Evolutionary conservation across 2,797 vertebrate species (phyloP).

Genomic region (Lacerta agilis): DNA sequence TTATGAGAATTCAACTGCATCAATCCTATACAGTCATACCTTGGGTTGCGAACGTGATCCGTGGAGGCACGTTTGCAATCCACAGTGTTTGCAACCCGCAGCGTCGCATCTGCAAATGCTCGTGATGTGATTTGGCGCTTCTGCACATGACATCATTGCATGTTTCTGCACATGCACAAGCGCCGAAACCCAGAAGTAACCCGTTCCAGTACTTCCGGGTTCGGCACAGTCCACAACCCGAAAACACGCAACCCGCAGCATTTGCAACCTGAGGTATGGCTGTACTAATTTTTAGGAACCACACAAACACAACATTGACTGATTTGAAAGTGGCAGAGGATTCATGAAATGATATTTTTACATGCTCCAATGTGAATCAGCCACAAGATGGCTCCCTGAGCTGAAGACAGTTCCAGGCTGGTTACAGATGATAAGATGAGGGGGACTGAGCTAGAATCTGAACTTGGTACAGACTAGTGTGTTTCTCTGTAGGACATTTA

Average conservation of each 20-base stretch:
- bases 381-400: conserved; percentile 26
- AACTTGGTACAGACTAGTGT: background rate
- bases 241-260: too few species aligned
- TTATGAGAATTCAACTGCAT: background rate
- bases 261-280: too few species aligned
- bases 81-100: too few species aligned
- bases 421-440: background rate
- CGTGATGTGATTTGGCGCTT: too few species aligned
- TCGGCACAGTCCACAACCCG: too few species aligned
- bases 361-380: background rate
- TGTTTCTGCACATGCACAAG: too few species aligned
- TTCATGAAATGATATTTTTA: background rate
- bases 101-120: too few species aligned
- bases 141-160: too few species aligned
- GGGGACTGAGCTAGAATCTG: background rate
- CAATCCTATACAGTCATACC: background rate
- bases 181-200: too few species aligned
- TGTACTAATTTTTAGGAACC: background rate
- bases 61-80: too few species aligned
- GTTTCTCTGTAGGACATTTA: background rate
- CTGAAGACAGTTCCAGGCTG: background rate
- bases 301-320: background rate
- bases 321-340: background rate
- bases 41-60: too few species aligned
- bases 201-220: too few species aligned